Base-by-base conservation (phyloP, 2,113 vertebrate genomes). In the Suncus etruscus region DNA sequence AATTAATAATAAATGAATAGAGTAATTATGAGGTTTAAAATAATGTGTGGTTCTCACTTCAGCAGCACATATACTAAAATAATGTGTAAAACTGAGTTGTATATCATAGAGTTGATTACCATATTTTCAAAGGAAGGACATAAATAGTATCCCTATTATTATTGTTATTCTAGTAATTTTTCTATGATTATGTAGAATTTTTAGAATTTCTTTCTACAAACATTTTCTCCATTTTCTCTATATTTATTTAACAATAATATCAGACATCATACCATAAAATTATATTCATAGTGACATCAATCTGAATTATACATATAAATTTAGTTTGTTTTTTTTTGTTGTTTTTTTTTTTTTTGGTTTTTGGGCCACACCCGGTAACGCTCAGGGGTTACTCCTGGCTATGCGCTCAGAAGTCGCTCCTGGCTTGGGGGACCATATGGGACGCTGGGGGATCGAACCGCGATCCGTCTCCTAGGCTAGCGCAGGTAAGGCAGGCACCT, bases 1-100 rank as follows among this genome's bases (percentile, higher is more conserved):
- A 76, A 69, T 77, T 39, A 81, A 77, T 50, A 12, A 45, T 74
- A 5, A 74, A 61, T 79, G 9, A 32, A 66, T 66, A 51, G n/a
- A 48, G n/a, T 82, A 83, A 76, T 31, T 70, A 32, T 95, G 20
- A 61, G 39, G 7, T 75, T 91, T 93, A 91, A 83, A 87, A 79
- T 65, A 79, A 83, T 81, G 29, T 84, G 9, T 84, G 68, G 87
- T 15, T 4, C 51, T 15, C 51, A 15, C 51, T 54, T 15, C 15
- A 54, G 51, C 51, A 54, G 15, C 10, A 12, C 51, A 54, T 16
- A 61, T 16, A 20, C 16, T 94, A 90, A 84, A 87, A 80, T 65
- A 80, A 84, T 82, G n/a, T 85, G 6, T 87, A 15, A 69, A 69
- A 31, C n/a, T 92, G 69, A 84, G 8, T 66, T 83, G 9, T 22